These are phyloP conservation scores for Galagoides demidoff DNA, from an alignment of 2,797 vertebrate species.

Conservation along the genomic window DNA sequence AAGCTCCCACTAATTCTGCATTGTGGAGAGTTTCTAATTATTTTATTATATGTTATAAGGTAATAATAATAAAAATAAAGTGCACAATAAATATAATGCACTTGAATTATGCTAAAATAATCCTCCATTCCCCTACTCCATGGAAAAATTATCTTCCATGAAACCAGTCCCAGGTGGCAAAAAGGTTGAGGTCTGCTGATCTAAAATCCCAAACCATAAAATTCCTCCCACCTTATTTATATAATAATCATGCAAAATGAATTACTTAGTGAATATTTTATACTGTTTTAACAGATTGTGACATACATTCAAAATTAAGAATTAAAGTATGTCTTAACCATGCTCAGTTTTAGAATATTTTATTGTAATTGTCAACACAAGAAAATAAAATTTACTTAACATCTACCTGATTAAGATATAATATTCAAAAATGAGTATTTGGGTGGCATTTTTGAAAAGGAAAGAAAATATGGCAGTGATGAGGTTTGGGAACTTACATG, in stretches of 20 bases:
- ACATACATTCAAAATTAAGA: not conserved
- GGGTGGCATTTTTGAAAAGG: not conserved
- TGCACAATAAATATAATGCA: no score
- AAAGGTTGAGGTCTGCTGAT: not conserved
- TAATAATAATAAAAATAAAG: no score
- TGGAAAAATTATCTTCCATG: no score
- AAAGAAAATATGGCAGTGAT: not conserved
- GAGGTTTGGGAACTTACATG: not conserved
- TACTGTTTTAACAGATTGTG: not conserved
- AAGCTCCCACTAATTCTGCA: no score
- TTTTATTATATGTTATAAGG: no score
- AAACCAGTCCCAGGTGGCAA: no score
- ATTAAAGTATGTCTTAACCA: not conserved
- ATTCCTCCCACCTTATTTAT: not conserved
- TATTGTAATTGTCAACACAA: not conserved
- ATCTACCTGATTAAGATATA: not conserved
- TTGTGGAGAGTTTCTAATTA: no score
- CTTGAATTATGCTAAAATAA: no score
- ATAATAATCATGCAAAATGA: not conserved
- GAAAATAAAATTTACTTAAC: not conserved
- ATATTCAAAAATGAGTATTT: not conserved
- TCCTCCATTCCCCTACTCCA: no score
- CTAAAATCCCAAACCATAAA: not conserved
- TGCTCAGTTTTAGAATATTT: not conserved
- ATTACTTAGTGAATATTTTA: not conserved